These are phyloP conservation scores for Callimorpha dominula DNA, from an alignment of 2,888 invertebrate genomes.

Conservation along the genomic window DNA sequence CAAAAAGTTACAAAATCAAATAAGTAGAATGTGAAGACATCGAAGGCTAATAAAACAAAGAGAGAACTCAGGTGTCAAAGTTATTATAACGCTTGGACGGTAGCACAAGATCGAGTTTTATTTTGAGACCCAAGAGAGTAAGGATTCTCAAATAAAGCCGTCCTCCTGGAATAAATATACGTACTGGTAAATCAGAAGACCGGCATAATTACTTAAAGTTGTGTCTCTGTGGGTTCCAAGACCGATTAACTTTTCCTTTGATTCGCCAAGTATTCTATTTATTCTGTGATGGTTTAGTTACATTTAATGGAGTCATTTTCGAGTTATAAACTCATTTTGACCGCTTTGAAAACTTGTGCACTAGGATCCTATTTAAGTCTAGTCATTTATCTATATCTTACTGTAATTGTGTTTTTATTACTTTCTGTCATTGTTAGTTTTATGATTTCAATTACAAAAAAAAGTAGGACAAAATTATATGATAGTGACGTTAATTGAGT, in stretches of 20 bases:
- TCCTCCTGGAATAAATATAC: background rate
- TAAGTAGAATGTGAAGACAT: too few relatives aligned
- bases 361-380: background rate
- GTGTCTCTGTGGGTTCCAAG: background rate
- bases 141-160: background rate
- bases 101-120: too few relatives aligned
- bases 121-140: background rate
- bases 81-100: too few relatives aligned
- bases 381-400: too few relatives aligned
- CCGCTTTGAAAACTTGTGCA: background rate
- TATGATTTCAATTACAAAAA: too few relatives aligned
- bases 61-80: too few relatives aligned
- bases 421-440: too few relatives aligned
- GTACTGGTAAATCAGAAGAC: background rate
- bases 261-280: background rate
- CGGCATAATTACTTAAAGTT: background rate
- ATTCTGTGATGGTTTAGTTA: background rate
- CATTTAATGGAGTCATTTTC: background rate
- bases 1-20: too few relatives aligned
- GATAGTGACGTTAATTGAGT: too few relatives aligned
- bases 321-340: background rate
- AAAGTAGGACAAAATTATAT: too few relatives aligned
- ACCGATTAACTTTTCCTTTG: constrained; percentile 3
- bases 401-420: too few relatives aligned
- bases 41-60: too few relatives aligned